Conservation (phyloP, 1,140 invertebrate genomes). For the Neomicropteryx cornuta region DNA sequence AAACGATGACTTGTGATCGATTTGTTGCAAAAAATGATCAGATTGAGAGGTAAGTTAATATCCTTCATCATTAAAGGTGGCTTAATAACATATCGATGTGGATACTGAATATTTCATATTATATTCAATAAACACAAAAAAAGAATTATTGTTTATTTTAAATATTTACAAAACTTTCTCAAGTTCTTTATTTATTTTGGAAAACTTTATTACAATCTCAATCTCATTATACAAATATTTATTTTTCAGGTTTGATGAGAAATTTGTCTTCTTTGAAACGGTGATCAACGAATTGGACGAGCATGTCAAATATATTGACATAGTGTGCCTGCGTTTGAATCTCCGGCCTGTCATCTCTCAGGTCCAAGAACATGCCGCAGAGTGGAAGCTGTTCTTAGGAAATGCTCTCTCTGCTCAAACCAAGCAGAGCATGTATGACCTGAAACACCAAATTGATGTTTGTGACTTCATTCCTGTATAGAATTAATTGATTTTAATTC, state of each 20-base stretch:
- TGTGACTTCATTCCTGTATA: constrained; percentile 8
- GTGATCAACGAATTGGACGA: constrained; percentile 60
- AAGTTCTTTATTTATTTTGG: too few relatives aligned
- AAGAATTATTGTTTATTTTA: too few relatives aligned
- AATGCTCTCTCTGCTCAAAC: constrained; percentile 46
- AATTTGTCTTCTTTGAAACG: constrained; percentile 69
- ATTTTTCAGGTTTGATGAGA: constrained; percentile 82
- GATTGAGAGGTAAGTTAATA: constrained; percentile 52
- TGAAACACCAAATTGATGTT: constrained; percentile 48
- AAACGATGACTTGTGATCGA: constrained; percentile 58
- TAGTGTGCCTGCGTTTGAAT: constrained; percentile 58
- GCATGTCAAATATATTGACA: constrained; percentile 44
- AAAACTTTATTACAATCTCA: too few relatives aligned
- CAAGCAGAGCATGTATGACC: constrained; percentile 46
- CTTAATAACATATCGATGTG: too few relatives aligned
- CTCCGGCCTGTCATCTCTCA: constrained; percentile 48
- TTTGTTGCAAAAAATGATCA: constrained; percentile 61
- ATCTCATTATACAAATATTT: too few relatives aligned
- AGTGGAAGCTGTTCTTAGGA: constrained; percentile 62
- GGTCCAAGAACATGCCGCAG: constrained; percentile 51
- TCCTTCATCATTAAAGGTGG: too few relatives aligned
- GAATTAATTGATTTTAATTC: too few relatives aligned
- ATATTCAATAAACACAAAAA: too few relatives aligned
- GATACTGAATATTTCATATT: too few relatives aligned
- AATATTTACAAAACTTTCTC: too few relatives aligned